Evolutionary conservation across 2,888 invertebrate genomes (phyloP), one percentile per base, ranked within the genome.

Genomic region (Fragum sueziense): DNA sequence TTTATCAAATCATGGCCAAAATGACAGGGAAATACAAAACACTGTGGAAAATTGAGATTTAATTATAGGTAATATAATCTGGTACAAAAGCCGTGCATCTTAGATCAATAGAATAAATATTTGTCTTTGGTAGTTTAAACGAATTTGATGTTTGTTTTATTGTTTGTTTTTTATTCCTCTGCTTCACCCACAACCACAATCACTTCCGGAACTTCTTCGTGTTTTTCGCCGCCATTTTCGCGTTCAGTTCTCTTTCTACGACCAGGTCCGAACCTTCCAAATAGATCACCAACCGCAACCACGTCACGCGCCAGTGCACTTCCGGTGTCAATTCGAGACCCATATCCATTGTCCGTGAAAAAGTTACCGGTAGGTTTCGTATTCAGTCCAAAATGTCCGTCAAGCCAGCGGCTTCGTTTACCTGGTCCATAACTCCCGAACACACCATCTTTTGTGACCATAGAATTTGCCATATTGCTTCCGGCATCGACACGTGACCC

Each of bases 401-500:
- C 54, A 11, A 20, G 34, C 65, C 65, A 65, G 1, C 41, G n/a
- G 37, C 37, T 61, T 71, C 34, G 17, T 47, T 71, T 71, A 1
- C 71, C 71, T 1, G 71, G 71, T 2, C 71, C 71, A 20, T 34
- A 20, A 3, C n/a, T 22, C 17, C 71, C 71, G 33, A 29, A 71
- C 6, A 71, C n/a, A 71, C 29, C n/a, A 17, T 71, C 61, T 31
- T 31, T 61, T 14, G 71, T 27, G 25, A 22, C n/a, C 20, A 71
- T 29, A 9, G 71, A 61, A 20, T 61, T 59, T 7, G 71, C 71
- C 7, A 71, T 4, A 29, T 62, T 61, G 17, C 31, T 29, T 27
- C 71, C 71, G 4, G 71, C 71, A 6, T 37, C 25, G 2, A 70
- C 33, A 25, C 70, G 27, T 1, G 70, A 70, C n/a, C 70, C 70